Base-by-base conservation (phyloP, 2,113 vertebrate species). In the Heloderma charlesbogerti region DNA sequence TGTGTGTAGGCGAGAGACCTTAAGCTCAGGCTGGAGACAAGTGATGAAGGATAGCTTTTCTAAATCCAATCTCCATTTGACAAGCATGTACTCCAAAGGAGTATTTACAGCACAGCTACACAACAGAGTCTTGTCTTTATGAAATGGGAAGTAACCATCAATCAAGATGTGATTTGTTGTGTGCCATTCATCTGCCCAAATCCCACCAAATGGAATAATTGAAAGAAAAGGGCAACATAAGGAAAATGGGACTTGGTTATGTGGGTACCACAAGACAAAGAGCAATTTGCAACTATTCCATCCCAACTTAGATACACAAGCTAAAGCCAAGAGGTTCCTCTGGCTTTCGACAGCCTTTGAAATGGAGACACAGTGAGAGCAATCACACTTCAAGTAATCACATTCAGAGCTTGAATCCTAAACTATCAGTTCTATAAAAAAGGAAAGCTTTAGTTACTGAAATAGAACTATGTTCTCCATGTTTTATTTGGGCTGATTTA, bases 61-160 rank as follows among this genome's bases (percentile, higher is more conserved):
- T 34, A 81, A 92, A 93, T 85, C 34, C 18, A 86, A 8, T n/a
- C 27, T 90, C 91, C 83, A 87, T 29, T 89, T 83, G 20, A 10
- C 37, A 86, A 88, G 71, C 71, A 88, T 71, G 45, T 82, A 79
- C 51, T 84, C 71, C 18, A 69, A 81, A 92, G 51, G 66, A 0
- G 0, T 85, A 87, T 89, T 88, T 93, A 31, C 22, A 80, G 0
- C 63, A 66, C 3, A 51, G 1, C 20, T 27, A 84, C n/a, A 43
- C 37, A 48, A 43, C 1, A 86, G 37, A 22, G 37, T 60, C 81
- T 94, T 86, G 22, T 80, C 60, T 86, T 86, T 91, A 84, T 1
- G 0, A 92, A 91, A 75, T 57, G 40, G 89, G 78, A 90, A 91
- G 89, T 3, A 92, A 18, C 4, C 69, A 88, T 25, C 25, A 92